Conservation (phyloP, 2,888 invertebrate species). For the Digitonthophagus gazella region DNA sequence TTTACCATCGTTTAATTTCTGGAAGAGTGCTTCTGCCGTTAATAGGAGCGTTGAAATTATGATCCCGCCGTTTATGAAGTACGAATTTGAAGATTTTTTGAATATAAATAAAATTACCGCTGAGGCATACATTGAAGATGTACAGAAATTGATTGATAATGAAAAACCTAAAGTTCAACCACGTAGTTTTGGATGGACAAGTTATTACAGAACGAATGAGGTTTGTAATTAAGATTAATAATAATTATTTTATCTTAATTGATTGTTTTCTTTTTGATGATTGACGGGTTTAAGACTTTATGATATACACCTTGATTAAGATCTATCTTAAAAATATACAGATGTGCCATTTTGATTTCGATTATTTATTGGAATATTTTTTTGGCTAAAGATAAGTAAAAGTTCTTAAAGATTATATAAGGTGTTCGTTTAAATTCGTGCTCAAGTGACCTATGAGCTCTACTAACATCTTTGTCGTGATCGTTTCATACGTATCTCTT, state of each 20-base stretch:
- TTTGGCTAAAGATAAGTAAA: no score
- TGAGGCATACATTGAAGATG: slow-evolving; percentile 56
- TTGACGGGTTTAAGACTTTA: no score
- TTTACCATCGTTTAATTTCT: slow-evolving; percentile 47
- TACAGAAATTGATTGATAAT: slow-evolving; percentile 55
- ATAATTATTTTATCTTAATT: neutral
- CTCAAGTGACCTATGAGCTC: no score
- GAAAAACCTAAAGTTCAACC: slow-evolving; percentile 48
- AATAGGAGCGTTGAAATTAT: slow-evolving; percentile 56
- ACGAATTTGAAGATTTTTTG: slow-evolving; percentile 52
- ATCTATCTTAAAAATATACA: no score
- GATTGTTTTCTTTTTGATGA: neutral
- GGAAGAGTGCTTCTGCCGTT: slow-evolving; percentile 48
- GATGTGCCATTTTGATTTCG: no score
- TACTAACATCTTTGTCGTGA: no score
- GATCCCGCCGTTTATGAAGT: slow-evolving; percentile 57
- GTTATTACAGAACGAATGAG: slow-evolving; percentile 59
- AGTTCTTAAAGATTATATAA: no score
- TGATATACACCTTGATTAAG: no score
- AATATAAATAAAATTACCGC: slow-evolving; percentile 47
- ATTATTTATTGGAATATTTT: no score
- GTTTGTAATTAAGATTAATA: slow-evolving; percentile 35
- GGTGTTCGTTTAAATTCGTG: no score
- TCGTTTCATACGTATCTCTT: no score
- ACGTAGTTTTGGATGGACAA: slow-evolving; percentile 57